Evolutionary conservation across 2,797 vertebrate genomes (phyloP).

Genomic region (Lithobates sylvaticus): DNA sequence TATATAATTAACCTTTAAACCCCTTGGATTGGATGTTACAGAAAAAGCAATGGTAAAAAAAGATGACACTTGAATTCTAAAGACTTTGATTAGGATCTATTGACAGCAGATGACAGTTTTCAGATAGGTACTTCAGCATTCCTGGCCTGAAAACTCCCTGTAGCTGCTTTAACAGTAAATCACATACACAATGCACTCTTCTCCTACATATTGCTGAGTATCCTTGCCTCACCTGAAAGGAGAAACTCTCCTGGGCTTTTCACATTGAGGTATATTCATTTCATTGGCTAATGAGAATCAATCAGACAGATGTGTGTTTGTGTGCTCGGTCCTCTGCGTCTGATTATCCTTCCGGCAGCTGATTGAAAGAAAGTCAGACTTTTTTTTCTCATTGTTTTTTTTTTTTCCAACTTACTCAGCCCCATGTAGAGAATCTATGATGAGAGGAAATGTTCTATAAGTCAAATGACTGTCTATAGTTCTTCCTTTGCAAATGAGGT

Average conservation of each 20-base stretch:
- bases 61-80: not conserved
- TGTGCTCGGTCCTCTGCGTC: slow-evolving; percentile 32
- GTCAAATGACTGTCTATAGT: slow-evolving; percentile 19
- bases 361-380: slow-evolving; percentile 48
- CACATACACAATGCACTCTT: slow-evolving; percentile 14
- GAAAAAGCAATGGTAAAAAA: not conserved
- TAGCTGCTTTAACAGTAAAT: slow-evolving; percentile 5
- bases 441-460: slow-evolving; percentile 34
- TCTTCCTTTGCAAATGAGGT: slow-evolving; percentile 10
- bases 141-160: not conserved
- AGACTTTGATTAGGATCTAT: not conserved
- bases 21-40: no score
- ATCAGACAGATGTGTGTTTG: slow-evolving; percentile 58
- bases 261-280: slow-evolving; percentile 51
- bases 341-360: slow-evolving; percentile 60
- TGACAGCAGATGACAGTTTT: not conserved
- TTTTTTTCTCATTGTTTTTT: slow-evolving; percentile 19
- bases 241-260: slow-evolving; percentile 35
- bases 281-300: slow-evolving; percentile 60
- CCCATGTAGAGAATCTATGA: slow-evolving; percentile 23
- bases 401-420: slow-evolving; percentile 24
- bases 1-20: no score
- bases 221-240: slow-evolving; percentile 39
- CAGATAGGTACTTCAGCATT: not conserved
- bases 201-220: not conserved